These are phyloP conservation scores for Minunthozetes semirufus DNA, from an alignment of 2,888 invertebrate species.

Conservation along the genomic window DNA sequence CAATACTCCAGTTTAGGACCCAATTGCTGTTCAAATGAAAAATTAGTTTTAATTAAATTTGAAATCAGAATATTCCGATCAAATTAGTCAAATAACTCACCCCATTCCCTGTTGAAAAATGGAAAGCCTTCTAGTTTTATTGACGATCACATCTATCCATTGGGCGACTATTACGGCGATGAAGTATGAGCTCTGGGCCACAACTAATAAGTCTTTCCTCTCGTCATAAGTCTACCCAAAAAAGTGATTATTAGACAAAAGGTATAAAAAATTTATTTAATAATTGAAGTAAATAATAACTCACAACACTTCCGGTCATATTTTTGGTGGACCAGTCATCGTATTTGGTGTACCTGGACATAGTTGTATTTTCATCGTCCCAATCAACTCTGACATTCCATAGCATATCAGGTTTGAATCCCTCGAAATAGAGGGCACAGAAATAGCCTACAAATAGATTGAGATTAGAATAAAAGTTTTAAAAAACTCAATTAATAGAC, in stretches of 20 bases:
- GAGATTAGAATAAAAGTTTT: conserved; percentile 57
- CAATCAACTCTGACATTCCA: conserved; percentile 53
- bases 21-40: too few relatives aligned
- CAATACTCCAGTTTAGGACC: conserved; percentile 89
- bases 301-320: too few relatives aligned
- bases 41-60: conserved; percentile 42
- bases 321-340: conserved; percentile 43
- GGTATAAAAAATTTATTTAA: not conserved
- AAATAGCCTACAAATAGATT: conserved; percentile 79
- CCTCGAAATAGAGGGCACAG: conserved; percentile 99
- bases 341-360: not conserved
- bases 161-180: conserved; percentile 51
- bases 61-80: conserved; percentile 40
- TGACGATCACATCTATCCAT: conserved; percentile 52
- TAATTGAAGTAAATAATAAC: too few relatives aligned
- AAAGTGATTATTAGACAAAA: too few relatives aligned
- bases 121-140: conserved; percentile 52
- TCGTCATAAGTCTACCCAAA: conserved; percentile 46
- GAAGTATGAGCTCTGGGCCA: conserved; percentile 52
- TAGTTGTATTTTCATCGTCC: conserved; percentile 52
- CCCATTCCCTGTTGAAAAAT: conserved; percentile 52
- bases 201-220: conserved; percentile 50
- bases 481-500: conserved; percentile 99
- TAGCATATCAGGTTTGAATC: conserved; percentile 63
- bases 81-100: conserved; percentile 38